phyloP scores from a whole-genome alignment of 2,113 vertebrate genomes.

The Capra hircus region DNA sequence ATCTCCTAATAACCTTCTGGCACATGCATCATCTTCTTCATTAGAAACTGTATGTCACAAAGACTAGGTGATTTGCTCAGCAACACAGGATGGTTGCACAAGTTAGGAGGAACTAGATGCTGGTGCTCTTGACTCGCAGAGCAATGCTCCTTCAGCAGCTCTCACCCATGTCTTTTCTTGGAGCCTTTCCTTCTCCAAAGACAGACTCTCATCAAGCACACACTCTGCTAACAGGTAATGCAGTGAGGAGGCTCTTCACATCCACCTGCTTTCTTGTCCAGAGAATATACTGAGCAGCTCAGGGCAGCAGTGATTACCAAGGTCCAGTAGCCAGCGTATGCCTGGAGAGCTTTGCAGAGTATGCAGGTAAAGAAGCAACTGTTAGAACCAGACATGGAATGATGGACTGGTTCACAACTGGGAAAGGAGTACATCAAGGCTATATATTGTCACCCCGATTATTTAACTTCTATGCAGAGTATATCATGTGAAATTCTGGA shows the following conservation, averaged over 20 bases:
- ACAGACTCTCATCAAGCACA: background rate
- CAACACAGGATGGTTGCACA: background rate
- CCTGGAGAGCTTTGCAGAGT: background rate
- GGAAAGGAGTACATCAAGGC: background rate
- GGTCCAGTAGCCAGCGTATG: background rate
- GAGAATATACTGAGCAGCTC: background rate
- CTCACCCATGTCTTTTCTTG: background rate
- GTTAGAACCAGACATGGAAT: background rate
- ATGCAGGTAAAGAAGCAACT: background rate
- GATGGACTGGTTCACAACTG: background rate
- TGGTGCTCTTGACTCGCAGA: background rate
- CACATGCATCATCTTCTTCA: background rate
- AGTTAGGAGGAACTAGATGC: background rate
- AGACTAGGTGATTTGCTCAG: background rate
- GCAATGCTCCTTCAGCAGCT: background rate
- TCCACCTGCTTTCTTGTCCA: background rate
- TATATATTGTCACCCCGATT: background rate
- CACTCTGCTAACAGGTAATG: background rate
- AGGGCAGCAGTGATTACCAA: constrained; percentile 3
- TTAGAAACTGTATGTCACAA: background rate
- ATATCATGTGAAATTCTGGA: background rate
- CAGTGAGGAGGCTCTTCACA: background rate
- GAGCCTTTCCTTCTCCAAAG: background rate
- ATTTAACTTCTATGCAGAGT: background rate
- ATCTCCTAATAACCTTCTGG: background rate